These are phyloP conservation scores for Xiphydria camelus DNA, from an alignment of 2,888 invertebrate species.

Conservation along the genomic window DNA sequence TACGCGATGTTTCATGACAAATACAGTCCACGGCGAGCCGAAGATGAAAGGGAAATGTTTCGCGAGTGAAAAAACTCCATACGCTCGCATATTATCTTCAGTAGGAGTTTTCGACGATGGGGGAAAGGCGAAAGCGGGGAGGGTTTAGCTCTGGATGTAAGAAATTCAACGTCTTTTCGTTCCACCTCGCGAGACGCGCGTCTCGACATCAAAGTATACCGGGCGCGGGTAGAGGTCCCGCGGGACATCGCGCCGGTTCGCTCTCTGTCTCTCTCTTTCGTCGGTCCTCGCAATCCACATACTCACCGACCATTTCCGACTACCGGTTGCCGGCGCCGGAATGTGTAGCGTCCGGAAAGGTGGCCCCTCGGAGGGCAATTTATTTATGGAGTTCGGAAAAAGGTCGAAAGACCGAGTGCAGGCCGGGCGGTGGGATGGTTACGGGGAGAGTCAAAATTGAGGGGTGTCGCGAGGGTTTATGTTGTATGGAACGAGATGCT, in stretches of 20 bases:
- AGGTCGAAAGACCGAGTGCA: no score
- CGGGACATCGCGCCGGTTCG: no score
- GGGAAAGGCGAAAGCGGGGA: conserved; percentile 9
- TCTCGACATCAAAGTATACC: conserved; percentile 17
- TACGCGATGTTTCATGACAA: conserved; percentile 33
- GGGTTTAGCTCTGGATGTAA: conserved; percentile 27
- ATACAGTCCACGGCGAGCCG: conserved; percentile 31
- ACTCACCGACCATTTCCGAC: conserved; percentile 17
- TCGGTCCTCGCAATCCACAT: no score
- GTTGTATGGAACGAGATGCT: no score
- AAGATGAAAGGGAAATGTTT: conserved; percentile 37
- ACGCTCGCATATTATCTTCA: neutral
- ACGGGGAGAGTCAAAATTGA: neutral
- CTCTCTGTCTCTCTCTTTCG: no score
- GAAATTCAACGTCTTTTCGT: conserved; percentile 35
- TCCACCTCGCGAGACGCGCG: conserved; percentile 25
- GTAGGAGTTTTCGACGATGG: conserved; percentile 17
- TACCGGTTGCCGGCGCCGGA: conserved; percentile 10
- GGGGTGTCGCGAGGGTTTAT: no score
- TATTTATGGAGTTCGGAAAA: neutral
- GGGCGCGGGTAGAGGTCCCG: no score
- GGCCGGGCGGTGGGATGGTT: conserved; percentile 11
- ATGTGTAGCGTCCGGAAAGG: no score
- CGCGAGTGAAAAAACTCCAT: conserved; percentile 2
- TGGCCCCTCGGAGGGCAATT: conserved; percentile 4